These are phyloP conservation scores for Spongilla lacustris DNA, from an alignment of 37 sponge, comb jelly and placozoan species.

Conservation along the genomic window DNA sequence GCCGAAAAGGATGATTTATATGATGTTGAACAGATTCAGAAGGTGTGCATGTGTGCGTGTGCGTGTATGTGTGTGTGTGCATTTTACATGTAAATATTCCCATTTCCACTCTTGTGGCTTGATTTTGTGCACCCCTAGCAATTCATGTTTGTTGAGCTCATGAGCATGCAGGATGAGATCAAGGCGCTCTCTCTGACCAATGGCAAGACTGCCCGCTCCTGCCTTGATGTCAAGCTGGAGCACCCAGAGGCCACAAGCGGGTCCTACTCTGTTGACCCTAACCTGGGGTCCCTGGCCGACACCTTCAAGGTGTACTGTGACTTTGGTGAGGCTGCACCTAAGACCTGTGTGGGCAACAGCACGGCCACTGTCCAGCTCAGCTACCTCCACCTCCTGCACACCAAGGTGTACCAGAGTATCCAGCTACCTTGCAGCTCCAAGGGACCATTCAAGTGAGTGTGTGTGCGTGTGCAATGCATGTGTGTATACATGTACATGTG, in stretches of 20 bases:
- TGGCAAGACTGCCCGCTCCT: constrained; percentile 32
- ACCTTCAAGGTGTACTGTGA: constrained; percentile 62
- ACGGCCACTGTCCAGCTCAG: constrained; percentile 47
- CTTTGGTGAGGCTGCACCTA: constrained; percentile 22
- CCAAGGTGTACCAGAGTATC: constrained; percentile 54
- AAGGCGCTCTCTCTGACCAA: neutral
- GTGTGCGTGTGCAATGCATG: neutral
- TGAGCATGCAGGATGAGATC: constrained; percentile 45
- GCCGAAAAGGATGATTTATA: constrained; percentile 37
- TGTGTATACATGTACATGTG: neutral
- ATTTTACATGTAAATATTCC: neutral
- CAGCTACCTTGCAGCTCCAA: constrained; percentile 55
- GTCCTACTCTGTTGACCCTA: constrained; percentile 62
- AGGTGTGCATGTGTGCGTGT: constrained; percentile 15
- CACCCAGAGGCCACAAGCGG: constrained; percentile 47
- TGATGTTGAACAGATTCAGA: constrained; percentile 43
- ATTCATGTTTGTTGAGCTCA: constrained; percentile 69
- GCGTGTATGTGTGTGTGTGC: neutral
- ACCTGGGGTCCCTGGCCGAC: constrained; percentile 60
- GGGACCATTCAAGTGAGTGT: constrained; percentile 61
- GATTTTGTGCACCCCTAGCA: constrained; percentile 51
- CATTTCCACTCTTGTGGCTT: neutral
- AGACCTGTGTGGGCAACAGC: constrained; percentile 54
- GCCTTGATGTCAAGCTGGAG: constrained; percentile 55
- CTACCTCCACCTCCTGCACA: constrained; percentile 71